phyloP scores from a whole-genome alignment of 2,113 vertebrate genomes.

The Taxidea taxus region DNA sequence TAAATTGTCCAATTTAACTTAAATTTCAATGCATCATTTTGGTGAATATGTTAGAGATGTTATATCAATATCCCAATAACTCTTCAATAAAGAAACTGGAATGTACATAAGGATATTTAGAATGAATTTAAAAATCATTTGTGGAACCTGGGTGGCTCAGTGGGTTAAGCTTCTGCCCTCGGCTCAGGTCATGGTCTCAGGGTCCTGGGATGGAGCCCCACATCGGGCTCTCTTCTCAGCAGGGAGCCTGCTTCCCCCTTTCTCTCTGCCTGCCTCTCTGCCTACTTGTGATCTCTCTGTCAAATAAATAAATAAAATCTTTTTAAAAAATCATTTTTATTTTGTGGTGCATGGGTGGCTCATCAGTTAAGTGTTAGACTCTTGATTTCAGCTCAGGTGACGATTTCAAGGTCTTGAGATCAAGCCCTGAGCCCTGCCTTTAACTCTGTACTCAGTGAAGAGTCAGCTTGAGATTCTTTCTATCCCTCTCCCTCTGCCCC shows the following conservation, averaged over 20 bases:
- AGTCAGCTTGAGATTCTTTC: neutral
- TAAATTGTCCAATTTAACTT: neutral
- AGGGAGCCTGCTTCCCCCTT: no score
- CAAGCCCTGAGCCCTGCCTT: neutral
- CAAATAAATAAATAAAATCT: no score
- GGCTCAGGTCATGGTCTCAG: no score
- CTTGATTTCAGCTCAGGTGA: no score
- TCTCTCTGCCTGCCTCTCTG: no score
- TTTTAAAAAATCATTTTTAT: no score
- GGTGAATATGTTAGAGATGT: neutral
- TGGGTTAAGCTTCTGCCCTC: neutral
- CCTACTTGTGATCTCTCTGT: no score
- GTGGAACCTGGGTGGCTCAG: neutral
- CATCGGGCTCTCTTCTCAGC: no score
- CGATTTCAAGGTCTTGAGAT: neutral
- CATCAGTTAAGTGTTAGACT: no score
- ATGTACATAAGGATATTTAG: neutral
- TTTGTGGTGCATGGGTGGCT: no score
- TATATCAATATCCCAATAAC: neutral
- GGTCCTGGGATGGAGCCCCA: no score
- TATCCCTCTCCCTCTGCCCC: neutral
- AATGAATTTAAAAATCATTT: neutral
- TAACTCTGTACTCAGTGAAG: neutral
- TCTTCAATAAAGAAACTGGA: neutral
- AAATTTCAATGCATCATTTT: neutral